phyloP scores from a whole-genome alignment of 2,888 invertebrate genomes.

The Dugesia japonica region DNA sequence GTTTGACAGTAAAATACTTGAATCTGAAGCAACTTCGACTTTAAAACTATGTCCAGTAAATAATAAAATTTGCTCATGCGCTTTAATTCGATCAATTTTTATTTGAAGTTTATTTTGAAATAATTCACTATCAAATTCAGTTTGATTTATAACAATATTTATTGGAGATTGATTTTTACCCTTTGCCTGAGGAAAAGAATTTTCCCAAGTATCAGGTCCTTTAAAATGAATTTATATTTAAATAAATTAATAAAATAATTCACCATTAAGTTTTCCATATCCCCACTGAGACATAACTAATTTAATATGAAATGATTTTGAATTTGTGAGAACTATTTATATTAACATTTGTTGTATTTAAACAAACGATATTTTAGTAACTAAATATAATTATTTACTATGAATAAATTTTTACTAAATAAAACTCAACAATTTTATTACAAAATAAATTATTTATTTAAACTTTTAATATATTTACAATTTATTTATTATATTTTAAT shows the following conservation, averaged over 20 bases:
- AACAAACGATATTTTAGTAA: neutral
- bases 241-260: neutral
- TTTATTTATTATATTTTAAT: too few relatives aligned
- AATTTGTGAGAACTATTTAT: neutral
- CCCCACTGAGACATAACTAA: neutral
- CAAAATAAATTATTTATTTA: too few relatives aligned
- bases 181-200: neutral
- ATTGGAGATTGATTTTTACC: neutral
- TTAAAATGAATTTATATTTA: neutral
- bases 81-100: neutral
- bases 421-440: too few relatives aligned
- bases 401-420: too few relatives aligned
- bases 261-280: neutral
- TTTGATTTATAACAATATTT: neutral
- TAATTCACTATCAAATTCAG: neutral
- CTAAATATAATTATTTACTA: too few relatives aligned
- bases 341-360: neutral
- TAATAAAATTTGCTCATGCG: neutral
- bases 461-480: too few relatives aligned
- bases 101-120: neutral
- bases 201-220: neutral
- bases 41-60: neutral
- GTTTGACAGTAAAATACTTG: neutral
- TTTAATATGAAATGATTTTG: neutral
- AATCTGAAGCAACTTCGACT: neutral